Conservation (phyloP, 2,888 invertebrate genomes). For the Platycnemis pennipes region DNA sequence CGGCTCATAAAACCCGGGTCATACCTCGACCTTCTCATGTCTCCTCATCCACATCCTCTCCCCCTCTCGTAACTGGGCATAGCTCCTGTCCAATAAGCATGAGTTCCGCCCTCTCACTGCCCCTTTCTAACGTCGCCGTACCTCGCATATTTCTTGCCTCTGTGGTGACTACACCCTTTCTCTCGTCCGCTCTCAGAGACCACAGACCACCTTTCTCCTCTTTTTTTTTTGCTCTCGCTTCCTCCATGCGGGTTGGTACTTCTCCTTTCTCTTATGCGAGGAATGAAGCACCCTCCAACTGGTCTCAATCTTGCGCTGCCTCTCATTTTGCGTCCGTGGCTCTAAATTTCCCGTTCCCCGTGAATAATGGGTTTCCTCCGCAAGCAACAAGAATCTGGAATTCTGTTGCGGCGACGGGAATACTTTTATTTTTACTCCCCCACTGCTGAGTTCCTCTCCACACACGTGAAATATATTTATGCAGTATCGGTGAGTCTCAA, state of each 20-base stretch:
- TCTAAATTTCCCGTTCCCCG: neutral
- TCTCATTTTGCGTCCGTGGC: neutral
- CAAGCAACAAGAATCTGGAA: neutral
- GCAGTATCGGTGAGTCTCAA: too few relatives aligned
- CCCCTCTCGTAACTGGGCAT: neutral
- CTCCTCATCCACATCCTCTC: neutral
- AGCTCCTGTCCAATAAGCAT: neutral
- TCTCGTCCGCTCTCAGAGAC: neutral
- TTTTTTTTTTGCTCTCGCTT: neutral
- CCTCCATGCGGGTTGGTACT: neutral
- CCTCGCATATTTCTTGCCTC: too few relatives aligned
- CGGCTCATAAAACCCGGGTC: neutral
- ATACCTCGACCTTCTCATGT: neutral
- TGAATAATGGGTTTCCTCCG: neutral
- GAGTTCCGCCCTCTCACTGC: too few relatives aligned
- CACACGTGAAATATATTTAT: too few relatives aligned
- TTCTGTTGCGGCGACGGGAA: neutral
- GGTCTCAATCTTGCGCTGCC: neutral
- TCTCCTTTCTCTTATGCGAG: neutral
- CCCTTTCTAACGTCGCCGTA: neutral
- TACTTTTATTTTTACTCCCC: neutral
- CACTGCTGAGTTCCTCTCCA: too few relatives aligned
- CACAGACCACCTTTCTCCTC: neutral
- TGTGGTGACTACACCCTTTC: too few relatives aligned
- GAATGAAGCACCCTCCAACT: neutral